Base-by-base conservation (phyloP, 2,888 invertebrate genomes). In the Galerucella pusilla region DNA sequence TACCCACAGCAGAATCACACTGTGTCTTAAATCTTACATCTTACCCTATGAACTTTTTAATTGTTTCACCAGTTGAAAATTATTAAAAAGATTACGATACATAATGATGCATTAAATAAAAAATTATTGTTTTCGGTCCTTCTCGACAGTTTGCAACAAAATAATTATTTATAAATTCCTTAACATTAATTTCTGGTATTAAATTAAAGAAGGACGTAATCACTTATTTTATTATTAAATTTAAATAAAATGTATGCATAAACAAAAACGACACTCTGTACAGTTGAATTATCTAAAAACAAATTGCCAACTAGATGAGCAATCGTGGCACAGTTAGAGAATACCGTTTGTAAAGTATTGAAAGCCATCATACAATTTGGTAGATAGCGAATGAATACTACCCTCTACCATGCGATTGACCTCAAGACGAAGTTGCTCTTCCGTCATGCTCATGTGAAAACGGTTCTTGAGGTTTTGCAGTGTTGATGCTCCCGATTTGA, bases 301-400 rank as follows among this genome's bases (percentile, higher is more conserved):
- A 66, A 72, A 66, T 25, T 60, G 49, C 72, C 66, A n/a, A 46
- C 49, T 60, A 60, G 52, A 49, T 35, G 28, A 60, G 16, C 11
- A 49, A 68, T 57, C 60, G 59, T 59, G 69, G 63, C 68, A 69
- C 35, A 59, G 79, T 85, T 91, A 94, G 83, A 94, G 91, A 85
- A 99, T 99, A 80, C 98, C 98, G 89, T 99, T 99, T 85, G 98
- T 98, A 86, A 97, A 94, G 90, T 99, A 99, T 90, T 99, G 99
- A 90, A 97, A 99, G 87, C 97, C 96, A 90, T 99, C 99, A 90
- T 99, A 99, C 77, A 99, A 93, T 84, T 97, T 94, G 11, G 99
- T 99, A 79, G 99, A 99, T 80, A 98, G 91, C 71, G 99, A 99
- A 89, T 97, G 94, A 60, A 98, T 93, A 82, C 97, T 97, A 85